Evolutionary conservation across 2,113 vertebrate genomes (phyloP), one percentile per base, ranked within the genome.

Genomic region (Beaufortia kweichowensis): DNA sequence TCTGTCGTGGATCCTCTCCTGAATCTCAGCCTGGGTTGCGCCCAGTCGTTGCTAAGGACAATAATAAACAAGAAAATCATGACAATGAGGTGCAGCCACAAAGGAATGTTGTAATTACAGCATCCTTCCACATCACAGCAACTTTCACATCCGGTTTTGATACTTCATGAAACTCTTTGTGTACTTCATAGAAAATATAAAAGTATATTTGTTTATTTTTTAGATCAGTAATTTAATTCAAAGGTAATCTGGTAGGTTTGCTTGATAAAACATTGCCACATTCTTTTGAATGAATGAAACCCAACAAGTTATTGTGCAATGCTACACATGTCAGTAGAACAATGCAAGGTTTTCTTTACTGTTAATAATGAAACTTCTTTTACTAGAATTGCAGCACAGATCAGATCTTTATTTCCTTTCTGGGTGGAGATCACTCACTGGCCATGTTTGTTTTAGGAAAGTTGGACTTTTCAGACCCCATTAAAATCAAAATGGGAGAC

Each of bases 21-120:
- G 92, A 78, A 93, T 91, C 83, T 92, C 92, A 15, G 92, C 92
- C 79, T 93, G 92, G 29, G 92, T 93, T 77, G 90, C 85, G 3
- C 92, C 91, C 71, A 93, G 76, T 3, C 90, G 87, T 91, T 92
- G 91, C 92, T 93, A 72, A 23, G 55, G 57, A 53, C 7, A 62
- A 39, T 9, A n/a, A 21, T 7, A 56, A 48, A 10, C 14, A 57
- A 41, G 39, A 67, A 57, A 67, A 57, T 67, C 26, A 41, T 35
- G n/a, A 33, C 63, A 66, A 31, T 68, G 26, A 68, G 65, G 26
- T 50, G 46, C 3, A 66, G 17, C 6, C 24, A 53, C 19, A 55
- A 35, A 69, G 48, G 53, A 21, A 46, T 57, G 70, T 64, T 66
- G 23, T 4, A 65, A 24, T 48, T 41, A 28, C 39, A 63, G 1